phyloP scores from a whole-genome alignment of 2,888 invertebrate species.

The Eupithecia dodoneata region DNA sequence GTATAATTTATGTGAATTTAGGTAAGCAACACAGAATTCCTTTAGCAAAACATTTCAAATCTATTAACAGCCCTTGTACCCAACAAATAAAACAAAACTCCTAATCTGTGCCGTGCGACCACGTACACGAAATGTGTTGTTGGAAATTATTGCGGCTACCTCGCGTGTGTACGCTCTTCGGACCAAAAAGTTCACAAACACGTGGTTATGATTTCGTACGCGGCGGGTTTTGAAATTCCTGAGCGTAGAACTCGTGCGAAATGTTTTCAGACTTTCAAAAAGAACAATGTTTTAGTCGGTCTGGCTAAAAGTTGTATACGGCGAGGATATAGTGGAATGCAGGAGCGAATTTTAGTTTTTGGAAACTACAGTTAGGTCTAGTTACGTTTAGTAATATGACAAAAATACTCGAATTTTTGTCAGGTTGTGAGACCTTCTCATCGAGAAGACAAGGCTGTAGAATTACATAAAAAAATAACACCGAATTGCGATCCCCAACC shows the following conservation, averaged over 20 bases:
- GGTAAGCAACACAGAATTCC: neutral
- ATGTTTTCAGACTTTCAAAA: conserved; percentile 7
- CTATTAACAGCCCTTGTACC: conserved; percentile 10
- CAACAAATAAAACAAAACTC: conserved; percentile 18
- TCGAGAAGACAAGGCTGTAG: no score
- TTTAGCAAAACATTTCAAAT: neutral
- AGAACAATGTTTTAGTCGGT: neutral
- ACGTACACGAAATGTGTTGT: conserved; percentile 30
- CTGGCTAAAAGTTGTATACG: neutral
- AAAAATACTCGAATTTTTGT: no score
- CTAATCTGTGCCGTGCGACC: conserved; percentile 2
- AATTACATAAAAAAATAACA: neutral
- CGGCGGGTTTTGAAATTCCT: conserved; percentile 16
- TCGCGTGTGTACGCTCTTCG: conserved; percentile 15
- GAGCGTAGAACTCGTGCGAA: conserved; percentile 6
- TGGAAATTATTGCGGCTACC: conserved; percentile 20
- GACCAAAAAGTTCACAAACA: conserved; percentile 28
- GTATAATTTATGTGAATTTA: no score
- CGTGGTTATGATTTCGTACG: conserved; percentile 23
- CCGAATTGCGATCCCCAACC: neutral
- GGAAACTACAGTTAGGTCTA: no score
- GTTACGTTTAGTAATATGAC: no score
- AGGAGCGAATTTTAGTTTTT: neutral
- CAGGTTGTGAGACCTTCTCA: no score
- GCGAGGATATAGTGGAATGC: neutral